Base-by-base conservation (phyloP, 2,113 vertebrate genomes). In the Pyxicephalus adspersus region DNA sequence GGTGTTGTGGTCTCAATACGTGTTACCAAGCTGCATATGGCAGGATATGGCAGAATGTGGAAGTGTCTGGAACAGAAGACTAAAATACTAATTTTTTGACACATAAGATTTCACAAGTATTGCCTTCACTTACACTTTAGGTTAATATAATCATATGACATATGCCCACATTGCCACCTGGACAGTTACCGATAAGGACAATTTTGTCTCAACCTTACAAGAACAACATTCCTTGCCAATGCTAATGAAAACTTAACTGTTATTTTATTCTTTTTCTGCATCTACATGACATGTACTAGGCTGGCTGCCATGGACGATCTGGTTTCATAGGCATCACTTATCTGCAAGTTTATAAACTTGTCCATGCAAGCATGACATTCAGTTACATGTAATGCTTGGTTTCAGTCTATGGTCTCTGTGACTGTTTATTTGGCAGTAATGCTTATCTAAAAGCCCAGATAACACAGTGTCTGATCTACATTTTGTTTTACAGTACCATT, bases 241-340 rank as follows among this genome's bases (percentile, higher is more conserved):
- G 20, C 51, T 77, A 66, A 77, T 77, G 61, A 77, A 66, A 66
- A 66, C 76, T 34, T 77, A 77, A 66, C 76, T 57, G 63, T 63
- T 77, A 66, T 77, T 66, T 66, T 57, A 66, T 57, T 65, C 25
- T 77, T 65, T 66, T 77, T 18, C 64, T 57, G 64, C 64, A 66
- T 55, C 76, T 38, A 66, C 63, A 57, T 77, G 76, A 77, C 76
- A 77, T 77, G 61, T 57, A 77, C 63, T 77, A 66, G 63, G 76
- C 61, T 38, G 28, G 76, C 76, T 77, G 76, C 76, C 76, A 66
- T 57, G 26, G 50, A 55, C 26, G 76, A 77, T 77, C 66, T 57
- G 54, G 63, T 66, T 77, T 77, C 76, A 57, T 77, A 65, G 64
- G 64, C 76, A 66, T 77, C 76, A 77, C 76, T 77, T 77, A 77